A percentile compares a stretch with the other conserved stretches of the same genome.
Evolutionary conservation across 2,113 vertebrate genomes (phyloP).

Genomic region (Chamaetylas fuelleborni): DNA sequence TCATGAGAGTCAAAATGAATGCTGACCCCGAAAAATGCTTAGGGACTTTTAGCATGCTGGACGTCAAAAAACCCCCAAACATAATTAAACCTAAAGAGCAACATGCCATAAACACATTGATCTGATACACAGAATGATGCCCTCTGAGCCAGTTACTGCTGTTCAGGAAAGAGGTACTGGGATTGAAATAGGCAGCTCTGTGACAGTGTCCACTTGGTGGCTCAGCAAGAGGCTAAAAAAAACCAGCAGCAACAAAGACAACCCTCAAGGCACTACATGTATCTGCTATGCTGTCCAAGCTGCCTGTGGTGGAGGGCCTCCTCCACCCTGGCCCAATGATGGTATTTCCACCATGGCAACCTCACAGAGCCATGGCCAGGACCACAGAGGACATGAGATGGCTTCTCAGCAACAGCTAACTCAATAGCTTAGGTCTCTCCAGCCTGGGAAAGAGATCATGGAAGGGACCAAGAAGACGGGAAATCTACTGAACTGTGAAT

Average conservation of each 20-base stretch:
- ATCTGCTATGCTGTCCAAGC: background rate
- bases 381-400: fast-evolving
- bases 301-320: background rate
- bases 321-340: background rate
- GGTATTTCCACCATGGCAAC: background rate
- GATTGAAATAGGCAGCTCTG: background rate
- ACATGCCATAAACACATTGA: background rate
- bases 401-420: background rate
- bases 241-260: background rate
- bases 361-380: background rate
- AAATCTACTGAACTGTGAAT: background rate
- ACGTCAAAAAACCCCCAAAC: background rate
- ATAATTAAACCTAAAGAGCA: background rate
- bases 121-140: background rate
- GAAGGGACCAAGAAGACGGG: background rate
- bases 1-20: background rate
- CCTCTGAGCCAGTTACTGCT: background rate
- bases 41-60: background rate
- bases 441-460: background rate
- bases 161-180: background rate
- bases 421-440: background rate
- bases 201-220: background rate
- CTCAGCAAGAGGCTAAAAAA: background rate
- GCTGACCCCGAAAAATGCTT: background rate
- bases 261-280: background rate